Base-by-base conservation (phyloP, 2,888 invertebrate genomes). In the Carcina quercana region DNA sequence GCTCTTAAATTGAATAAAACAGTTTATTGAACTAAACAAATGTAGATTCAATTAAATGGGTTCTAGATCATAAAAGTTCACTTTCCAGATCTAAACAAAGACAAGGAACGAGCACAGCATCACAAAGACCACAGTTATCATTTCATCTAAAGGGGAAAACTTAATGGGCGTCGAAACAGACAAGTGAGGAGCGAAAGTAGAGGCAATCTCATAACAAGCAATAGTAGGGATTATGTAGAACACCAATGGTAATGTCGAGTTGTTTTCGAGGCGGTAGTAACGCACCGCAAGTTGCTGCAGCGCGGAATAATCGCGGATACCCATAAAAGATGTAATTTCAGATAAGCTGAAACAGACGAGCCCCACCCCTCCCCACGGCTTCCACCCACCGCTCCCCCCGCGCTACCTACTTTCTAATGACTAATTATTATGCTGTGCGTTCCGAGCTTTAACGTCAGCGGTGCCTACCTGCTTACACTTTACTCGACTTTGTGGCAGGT, bases 321-420 rank as follows among this genome's bases (percentile, higher is more conserved):
- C 80, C 83, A 82, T 83, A 83, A 83, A 82, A 83, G 83, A 83
- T 83, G 83, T 83, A 83, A 83, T 83, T 83, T 83, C 80, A 83
- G 83, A 83, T 83, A 82, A 82, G 78, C 82, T 80, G 80, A 82
- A 83, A 83, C 78, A 80, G 82, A 80, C 82, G 80, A 76, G 76
- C 79, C 51, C 74, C 75, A 72, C 79, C 78, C 61, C 59, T 55
- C 50, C 39, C 57, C 64, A 50, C 60, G 49, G 38, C 54, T 49
- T 14, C 37, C 56, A 55, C 58, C 62, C 56, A 45, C 47, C 50
- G 46, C 50, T 48, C 38, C 35, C 51, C 67, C 68, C 65, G 61
- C 57, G 59, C 75, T 79, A 65, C 78, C 82, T 79, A 80, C 82
- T 80, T 82, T 80, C 83, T 83, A 83, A 83, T 83, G 83, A 83